A percentile compares a stretch with the other conserved stretches of the same genome.
These are phyloP conservation scores for Apus apus DNA, from an alignment of 2,113 vertebrate species.

Conservation along the genomic window DNA sequence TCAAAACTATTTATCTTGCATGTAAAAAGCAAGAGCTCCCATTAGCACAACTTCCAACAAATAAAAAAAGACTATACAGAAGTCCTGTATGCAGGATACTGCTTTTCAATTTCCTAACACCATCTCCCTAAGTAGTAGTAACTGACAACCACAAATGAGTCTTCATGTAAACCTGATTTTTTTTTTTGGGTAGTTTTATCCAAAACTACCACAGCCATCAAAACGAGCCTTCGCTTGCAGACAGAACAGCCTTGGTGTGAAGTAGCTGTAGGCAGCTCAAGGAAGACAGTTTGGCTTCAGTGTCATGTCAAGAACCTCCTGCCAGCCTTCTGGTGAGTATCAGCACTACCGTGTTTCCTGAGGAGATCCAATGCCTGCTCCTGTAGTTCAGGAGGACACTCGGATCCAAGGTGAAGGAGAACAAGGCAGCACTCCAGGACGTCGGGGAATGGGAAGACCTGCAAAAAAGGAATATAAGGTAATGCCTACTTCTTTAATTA, in stretches of 20 bases:
- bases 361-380: constrained; percentile 78
- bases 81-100: background rate
- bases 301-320: constrained; percentile 63
- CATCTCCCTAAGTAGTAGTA: background rate
- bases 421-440: constrained; percentile 92
- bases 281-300: background rate
- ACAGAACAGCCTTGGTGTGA: background rate
- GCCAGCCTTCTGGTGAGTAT: constrained; percentile 41
- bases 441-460: constrained; percentile 87
- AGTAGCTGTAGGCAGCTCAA: background rate
- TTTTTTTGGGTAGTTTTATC: background rate
- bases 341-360: constrained; percentile 51
- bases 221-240: background rate
- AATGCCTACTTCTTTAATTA: background rate
- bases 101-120: background rate
- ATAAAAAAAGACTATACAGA: background rate
- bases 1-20: background rate
- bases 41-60: background rate
- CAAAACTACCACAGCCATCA: background rate
- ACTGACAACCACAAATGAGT: background rate
- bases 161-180: background rate
- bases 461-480: background rate
- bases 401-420: constrained; percentile 76
- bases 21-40: background rate
- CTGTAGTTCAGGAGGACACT: constrained; percentile 54